Evolutionary conservation across 2,113 vertebrate genomes (phyloP), one percentile per base, ranked within the genome.

Genomic region (Mus spicilegus): DNA sequence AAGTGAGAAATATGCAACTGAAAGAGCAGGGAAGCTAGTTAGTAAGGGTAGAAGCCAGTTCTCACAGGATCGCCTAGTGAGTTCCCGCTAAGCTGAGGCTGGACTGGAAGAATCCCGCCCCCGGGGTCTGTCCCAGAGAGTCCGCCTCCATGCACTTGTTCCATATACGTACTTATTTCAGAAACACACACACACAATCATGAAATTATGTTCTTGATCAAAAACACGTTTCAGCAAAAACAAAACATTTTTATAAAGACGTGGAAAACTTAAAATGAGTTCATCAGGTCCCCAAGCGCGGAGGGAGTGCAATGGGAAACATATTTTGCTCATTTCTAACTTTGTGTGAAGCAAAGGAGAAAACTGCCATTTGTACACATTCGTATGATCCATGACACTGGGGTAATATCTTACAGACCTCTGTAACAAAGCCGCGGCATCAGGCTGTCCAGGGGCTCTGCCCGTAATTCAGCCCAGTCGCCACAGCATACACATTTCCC

Each of bases 121-220:
- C 51, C 14, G 30, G 36, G 36, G 36, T 77, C 7, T 4, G 56
- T 26, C 80, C 73, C 61, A 22, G 75, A 42, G 28, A 33, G 16
- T 10, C 46, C n/a, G 65, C 30, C 72, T 90, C 61, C 3, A 2
- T 73, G 82, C 86, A 97, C 92, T 97, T 91, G 94, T 75, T 96
- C 65, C 90, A 54, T 54, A 94, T 70, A 96, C 54, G 82, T 93
- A 95, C 87, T 93, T 97, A 86, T 75, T 96, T 93, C 86, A 86
- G 93, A 90, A 95, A 96, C 67, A 92, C 28, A 84, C 69, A 95
- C 1, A 84, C 69, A 95, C 1, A 90, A 97, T 77, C 0, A 1
- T 16, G 42, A 92, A 97, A 92, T 97, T 95, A 97, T 96, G 95
- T 89, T 91, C 93, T 73, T 96, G 95, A 98, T 98, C 93, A 95